A percentile compares a stretch with the other conserved stretches of the same genome.
Conservation (phyloP, 92 coral and sea anemone genomes). For the Micromussa lordhowensis region DNA sequence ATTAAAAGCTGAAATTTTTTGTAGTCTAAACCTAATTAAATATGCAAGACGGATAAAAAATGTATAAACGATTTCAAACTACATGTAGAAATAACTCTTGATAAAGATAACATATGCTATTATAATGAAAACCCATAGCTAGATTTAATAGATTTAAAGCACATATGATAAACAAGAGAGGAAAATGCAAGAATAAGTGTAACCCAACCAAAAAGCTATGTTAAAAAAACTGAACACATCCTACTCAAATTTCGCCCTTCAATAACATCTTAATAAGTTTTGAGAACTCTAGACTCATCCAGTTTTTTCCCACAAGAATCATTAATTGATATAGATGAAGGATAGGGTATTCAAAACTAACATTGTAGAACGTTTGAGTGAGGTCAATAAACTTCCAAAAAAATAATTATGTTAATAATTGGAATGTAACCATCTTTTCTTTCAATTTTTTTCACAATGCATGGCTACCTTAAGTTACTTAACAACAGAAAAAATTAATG, state of each 20-base stretch:
- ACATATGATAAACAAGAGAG: neutral
- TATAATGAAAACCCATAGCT: neutral
- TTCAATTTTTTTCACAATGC: neutral
- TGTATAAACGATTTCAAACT: neutral
- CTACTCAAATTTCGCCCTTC: neutral
- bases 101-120: neutral
- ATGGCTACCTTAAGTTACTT: neutral
- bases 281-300: neutral
- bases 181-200: neutral
- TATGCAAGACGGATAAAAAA: slow-evolving; percentile 1
- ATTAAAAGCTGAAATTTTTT: neutral
- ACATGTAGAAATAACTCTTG: neutral
- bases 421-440: neutral
- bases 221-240: neutral
- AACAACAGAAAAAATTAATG: neutral
- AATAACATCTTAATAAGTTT: neutral
- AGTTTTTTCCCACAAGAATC: neutral
- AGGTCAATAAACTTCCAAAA: neutral
- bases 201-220: slow-evolving; percentile 9
- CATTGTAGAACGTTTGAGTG: neutral
- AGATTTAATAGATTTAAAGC: neutral
- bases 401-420: neutral
- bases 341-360: neutral
- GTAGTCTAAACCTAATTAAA: slow-evolving; percentile 6
- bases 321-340: neutral